Evolutionary conservation across 1,140 invertebrate species (phyloP).

Genomic region (Trichonephila clavipes): DNA sequence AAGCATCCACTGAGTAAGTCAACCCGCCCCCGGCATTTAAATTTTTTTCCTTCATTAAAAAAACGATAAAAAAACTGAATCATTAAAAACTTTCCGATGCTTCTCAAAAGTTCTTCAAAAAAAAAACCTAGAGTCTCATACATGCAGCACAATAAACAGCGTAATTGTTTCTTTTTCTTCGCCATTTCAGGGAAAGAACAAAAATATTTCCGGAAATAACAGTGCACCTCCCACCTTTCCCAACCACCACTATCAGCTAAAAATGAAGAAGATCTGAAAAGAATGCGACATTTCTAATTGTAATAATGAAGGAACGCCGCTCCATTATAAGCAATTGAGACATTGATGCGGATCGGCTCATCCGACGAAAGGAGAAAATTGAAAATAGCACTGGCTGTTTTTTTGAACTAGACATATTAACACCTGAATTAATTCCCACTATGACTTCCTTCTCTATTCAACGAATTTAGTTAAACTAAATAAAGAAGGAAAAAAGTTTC

Average conservation of each 20-base stretch:
- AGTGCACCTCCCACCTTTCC: too few relatives aligned
- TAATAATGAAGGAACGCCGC: slow-evolving; percentile 12
- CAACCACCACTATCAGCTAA: background rate
- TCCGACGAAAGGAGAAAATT: background rate
- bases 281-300: slow-evolving; percentile 44
- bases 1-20: background rate
- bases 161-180: background rate
- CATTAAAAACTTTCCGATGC: background rate
- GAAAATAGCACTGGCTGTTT: background rate
- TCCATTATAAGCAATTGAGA: slow-evolving; percentile 26
- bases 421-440: background rate
- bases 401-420: background rate
- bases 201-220: slow-evolving; percentile 6
- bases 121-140: background rate
- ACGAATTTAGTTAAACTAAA: background rate
- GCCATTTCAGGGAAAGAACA: background rate
- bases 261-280: slow-evolving; percentile 1
- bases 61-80: background rate
- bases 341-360: background rate
- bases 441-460: background rate
- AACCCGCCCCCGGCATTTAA: background rate
- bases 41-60: background rate
- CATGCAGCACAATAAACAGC: background rate
- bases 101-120: background rate
- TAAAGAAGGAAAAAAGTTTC: background rate